Conservation (phyloP, 2,888 invertebrate species). For the Pheosia tremula region DNA sequence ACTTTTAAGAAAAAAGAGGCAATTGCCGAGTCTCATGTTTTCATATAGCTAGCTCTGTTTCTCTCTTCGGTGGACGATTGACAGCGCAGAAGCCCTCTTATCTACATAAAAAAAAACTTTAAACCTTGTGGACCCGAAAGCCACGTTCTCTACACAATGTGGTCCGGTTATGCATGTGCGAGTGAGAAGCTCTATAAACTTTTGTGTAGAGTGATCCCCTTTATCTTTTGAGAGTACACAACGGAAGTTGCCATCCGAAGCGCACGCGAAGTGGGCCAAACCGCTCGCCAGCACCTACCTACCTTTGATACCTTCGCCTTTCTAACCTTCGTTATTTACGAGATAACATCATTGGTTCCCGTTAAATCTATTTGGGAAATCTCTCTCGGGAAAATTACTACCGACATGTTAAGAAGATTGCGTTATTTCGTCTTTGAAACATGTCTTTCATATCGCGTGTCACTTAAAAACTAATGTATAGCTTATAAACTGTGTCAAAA, state of each 20-base stretch:
- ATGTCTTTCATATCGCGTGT: too few species aligned
- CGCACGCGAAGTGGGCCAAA: conserved; percentile 62
- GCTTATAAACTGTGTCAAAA: too few species aligned
- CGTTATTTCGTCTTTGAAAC: not conserved
- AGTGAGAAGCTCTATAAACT: conserved; percentile 12
- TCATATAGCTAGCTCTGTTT: too few species aligned
- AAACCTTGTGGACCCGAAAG: not conserved
- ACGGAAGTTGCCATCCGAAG: conserved; percentile 57
- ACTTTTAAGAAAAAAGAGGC: too few species aligned
- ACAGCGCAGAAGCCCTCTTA: too few species aligned
- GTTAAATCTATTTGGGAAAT: conserved; percentile 28
- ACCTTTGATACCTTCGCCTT: conserved; percentile 69
- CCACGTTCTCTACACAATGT: not conserved
- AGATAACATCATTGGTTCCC: conserved; percentile 41
- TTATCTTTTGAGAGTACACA: conserved; percentile 36
- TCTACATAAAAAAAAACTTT: too few species aligned
- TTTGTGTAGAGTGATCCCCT: conserved; percentile 7
- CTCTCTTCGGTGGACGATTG: too few species aligned
- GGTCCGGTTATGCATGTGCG: conserved; percentile 13
- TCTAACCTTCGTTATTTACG: conserved; percentile 51
- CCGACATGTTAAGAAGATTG: not conserved
- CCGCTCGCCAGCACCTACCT: conserved; percentile 57
- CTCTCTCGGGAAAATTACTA: conserved; percentile 5
- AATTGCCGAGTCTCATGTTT: too few species aligned
- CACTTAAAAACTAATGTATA: too few species aligned